Conservation (phyloP, 2,113 vertebrate genomes). For the Marmota flaviventris region DNA sequence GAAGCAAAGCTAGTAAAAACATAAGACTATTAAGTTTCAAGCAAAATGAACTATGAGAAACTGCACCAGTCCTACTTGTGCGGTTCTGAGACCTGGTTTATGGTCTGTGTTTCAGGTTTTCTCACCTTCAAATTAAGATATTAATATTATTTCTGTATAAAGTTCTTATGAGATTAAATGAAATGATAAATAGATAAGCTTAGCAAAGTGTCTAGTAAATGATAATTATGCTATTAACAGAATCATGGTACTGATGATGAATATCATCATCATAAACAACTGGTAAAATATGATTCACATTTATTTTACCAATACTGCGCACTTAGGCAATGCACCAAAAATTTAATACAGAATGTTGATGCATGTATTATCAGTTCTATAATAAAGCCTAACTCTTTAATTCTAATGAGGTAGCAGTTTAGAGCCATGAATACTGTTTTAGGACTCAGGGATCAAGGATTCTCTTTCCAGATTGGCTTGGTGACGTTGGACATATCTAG, state of each 20-base stretch:
- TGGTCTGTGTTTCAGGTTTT: neutral
- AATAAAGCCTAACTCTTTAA: slow-evolving; percentile 1
- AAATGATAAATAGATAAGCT: neutral
- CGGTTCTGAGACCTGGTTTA: neutral
- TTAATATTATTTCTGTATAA: neutral
- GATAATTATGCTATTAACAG: neutral
- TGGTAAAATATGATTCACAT: neutral
- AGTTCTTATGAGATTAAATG: neutral
- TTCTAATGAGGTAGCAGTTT: neutral
- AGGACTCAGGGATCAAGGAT: neutral
- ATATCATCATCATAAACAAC: neutral
- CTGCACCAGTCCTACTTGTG: neutral
- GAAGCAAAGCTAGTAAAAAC: neutral
- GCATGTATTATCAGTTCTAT: neutral
- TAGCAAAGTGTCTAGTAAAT: neutral
- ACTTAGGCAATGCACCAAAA: neutral
- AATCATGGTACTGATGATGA: neutral
- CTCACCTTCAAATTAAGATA: slow-evolving; percentile 21
- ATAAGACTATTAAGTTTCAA: neutral
- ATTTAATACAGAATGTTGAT: neutral
- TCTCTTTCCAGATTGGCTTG: neutral
- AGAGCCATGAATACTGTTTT: neutral
- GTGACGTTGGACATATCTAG: neutral
- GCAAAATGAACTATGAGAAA: neutral
- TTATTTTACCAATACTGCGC: neutral